These are phyloP conservation scores for Hydrozoanthus gracilis DNA, from an alignment of 92 coral and sea anemone species.

Conservation along the genomic window DNA sequence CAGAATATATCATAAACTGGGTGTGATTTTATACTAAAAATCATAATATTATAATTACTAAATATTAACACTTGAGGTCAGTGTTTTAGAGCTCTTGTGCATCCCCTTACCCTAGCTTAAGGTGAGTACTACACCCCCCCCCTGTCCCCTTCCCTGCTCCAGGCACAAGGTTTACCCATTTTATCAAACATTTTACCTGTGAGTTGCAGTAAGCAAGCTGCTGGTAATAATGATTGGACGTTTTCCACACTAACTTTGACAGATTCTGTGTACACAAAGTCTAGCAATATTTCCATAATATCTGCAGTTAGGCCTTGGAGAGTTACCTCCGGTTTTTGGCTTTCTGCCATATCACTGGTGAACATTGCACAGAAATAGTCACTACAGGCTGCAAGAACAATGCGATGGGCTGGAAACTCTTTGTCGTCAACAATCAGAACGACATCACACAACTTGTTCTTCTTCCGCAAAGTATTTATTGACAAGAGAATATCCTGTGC, in stretches of 20 bases:
- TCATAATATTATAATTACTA: too few species aligned
- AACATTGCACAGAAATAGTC: conserved; percentile 98
- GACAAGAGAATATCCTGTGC: conserved; percentile 84
- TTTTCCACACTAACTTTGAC: conserved; percentile 99
- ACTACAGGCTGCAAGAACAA: conserved; percentile 93
- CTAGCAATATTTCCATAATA: conserved; percentile 92
- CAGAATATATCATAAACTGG: too few species aligned
- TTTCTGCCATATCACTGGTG: conserved; percentile 93
- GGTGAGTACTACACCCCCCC: too few species aligned
- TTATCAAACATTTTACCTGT: conserved; percentile 63
- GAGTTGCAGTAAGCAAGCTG: conserved; percentile 92
- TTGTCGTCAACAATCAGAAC: conserved; percentile 76
- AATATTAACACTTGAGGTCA: too few species aligned
- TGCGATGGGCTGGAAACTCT: conserved; percentile 92
- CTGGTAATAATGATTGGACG: conserved; percentile 96
- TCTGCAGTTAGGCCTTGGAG: conserved; percentile 89
- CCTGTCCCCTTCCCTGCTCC: too few species aligned
- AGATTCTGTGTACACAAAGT: conserved; percentile 95
- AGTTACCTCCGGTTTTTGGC: conserved; percentile 77
- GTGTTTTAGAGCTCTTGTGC: too few species aligned
- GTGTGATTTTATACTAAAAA: too few species aligned
- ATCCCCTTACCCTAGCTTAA: too few species aligned
- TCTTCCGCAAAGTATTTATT: conserved; percentile 84
- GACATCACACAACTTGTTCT: conserved; percentile 82
- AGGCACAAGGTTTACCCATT: neutral